Conservation (phyloP, 2,113 vertebrate genomes). For the Tychaedon coryphoeus region DNA sequence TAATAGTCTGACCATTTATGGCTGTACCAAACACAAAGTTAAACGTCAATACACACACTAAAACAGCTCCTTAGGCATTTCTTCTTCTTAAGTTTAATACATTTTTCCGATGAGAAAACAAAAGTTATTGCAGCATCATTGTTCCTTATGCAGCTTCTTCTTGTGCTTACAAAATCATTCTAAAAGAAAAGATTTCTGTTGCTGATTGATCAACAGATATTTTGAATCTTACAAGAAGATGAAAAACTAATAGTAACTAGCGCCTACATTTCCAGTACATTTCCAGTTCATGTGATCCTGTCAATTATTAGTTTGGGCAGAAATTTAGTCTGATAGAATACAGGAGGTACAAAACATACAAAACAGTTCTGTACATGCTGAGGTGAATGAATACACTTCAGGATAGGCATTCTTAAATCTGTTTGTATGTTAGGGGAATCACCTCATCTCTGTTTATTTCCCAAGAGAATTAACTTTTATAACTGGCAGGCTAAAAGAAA, state of each 20-base stretch:
- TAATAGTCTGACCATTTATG: not conserved
- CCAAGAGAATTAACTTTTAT: not conserved
- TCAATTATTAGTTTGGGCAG: not conserved
- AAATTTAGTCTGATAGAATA: not conserved
- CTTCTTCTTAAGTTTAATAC: not conserved
- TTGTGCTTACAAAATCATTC: not conserved
- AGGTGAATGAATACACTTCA: not conserved
- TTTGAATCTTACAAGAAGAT: not conserved
- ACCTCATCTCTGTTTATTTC: not conserved
- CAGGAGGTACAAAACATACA: not conserved
- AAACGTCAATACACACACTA: not conserved
- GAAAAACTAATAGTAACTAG: not conserved
- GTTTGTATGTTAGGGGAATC: not conserved
- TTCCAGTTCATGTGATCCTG: not conserved
- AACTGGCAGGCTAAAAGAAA: not conserved
- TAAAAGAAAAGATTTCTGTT: not conserved
- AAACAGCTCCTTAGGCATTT: not conserved
- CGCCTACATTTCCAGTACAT: not conserved
- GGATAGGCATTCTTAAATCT: not conserved
- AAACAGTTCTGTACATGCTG: not conserved
- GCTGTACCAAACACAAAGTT: not conserved
- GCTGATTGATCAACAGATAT: not conserved
- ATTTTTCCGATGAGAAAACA: not conserved
- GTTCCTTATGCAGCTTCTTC: not conserved
- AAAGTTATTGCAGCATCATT: not conserved